These are phyloP conservation scores for Erythrocebus patas DNA, from an alignment of 2,113 vertebrate genomes.

Conservation along the genomic window DNA sequence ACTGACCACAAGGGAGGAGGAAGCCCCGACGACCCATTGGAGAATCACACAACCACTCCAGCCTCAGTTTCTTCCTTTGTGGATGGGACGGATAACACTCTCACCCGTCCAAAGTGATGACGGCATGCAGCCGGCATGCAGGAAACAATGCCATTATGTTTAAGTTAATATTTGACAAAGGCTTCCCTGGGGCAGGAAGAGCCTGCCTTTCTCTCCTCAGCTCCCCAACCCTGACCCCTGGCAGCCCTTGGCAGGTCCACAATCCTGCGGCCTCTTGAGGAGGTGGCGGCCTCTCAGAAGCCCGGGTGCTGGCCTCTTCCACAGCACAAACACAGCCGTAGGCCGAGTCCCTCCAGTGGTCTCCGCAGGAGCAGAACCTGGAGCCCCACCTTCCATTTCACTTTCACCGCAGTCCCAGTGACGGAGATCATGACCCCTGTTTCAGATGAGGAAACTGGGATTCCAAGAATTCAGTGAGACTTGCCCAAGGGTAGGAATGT, in stretches of 20 bases:
- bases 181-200: background rate
- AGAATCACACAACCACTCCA: background rate
- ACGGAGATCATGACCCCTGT: background rate
- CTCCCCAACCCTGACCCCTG: background rate
- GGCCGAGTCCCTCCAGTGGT: background rate
- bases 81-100: background rate
- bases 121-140: background rate
- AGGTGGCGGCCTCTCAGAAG: background rate
- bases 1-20: background rate
- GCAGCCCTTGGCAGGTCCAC: background rate
- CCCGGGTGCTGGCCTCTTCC: background rate
- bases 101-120: background rate
- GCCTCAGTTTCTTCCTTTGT: background rate
- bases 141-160: background rate
- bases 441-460: background rate
- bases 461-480: background rate
- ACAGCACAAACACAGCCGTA: rapidly evolving
- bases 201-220: background rate
- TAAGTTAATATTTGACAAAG: slow-evolving; percentile 13
- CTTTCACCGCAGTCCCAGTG: rapidly evolving
- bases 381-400: background rate
- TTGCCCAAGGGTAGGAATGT: background rate
- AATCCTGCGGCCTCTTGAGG: background rate
- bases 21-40: rapidly evolving
- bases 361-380: too few species aligned